Conservation (phyloP, 1,140 invertebrate genomes). For the Caenorhabditis tropicalis region DNA sequence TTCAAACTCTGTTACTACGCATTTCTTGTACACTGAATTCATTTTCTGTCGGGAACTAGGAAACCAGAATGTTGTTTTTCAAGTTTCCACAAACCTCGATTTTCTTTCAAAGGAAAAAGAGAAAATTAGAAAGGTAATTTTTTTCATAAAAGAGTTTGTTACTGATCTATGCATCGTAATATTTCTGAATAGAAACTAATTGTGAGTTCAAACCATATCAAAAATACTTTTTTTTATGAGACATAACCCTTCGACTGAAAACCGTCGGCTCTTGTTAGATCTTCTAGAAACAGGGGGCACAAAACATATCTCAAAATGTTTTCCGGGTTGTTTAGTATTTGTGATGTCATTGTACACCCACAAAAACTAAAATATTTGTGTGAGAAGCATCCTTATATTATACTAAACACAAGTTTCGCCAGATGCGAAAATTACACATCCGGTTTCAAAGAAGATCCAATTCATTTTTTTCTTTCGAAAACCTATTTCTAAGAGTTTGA, state of each 20-base stretch:
- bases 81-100: conserved; percentile 2
- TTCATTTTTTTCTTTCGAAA: background rate
- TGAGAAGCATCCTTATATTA: background rate
- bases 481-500: background rate
- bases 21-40: background rate
- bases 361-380: conserved; percentile 27
- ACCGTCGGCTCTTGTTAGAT: too few relatives aligned
- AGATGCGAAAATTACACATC: conserved; percentile 16
- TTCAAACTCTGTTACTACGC: background rate
- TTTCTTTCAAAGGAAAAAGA: conserved; percentile 1
- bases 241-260: too few relatives aligned
- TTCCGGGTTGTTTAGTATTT: background rate
- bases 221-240: too few relatives aligned
- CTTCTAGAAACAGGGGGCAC: too few relatives aligned
- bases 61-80: background rate
- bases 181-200: too few relatives aligned
- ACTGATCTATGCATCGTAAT: too few relatives aligned
- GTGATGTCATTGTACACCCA: conserved; percentile 19
- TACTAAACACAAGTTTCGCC: conserved; percentile 8
- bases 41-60: background rate
- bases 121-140: background rate
- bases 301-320: background rate
- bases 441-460: background rate
- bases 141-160: background rate
- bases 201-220: background rate